phyloP scores from a whole-genome alignment of 1,140 invertebrate genomes.

The Leptestheria dahalacensis region DNA sequence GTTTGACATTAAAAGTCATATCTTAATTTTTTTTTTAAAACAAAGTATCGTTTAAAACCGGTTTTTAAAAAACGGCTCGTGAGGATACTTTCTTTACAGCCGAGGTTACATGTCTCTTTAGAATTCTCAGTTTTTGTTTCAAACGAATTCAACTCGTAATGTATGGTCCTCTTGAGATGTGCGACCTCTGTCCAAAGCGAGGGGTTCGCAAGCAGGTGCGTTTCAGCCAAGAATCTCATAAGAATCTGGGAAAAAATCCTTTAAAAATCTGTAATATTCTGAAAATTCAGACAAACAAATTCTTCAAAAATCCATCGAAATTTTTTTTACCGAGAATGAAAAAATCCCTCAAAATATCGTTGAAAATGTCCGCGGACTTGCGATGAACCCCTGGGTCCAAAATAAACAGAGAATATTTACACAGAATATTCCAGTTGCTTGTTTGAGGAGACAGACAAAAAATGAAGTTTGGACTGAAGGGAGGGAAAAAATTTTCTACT shows the following conservation, averaged over 20 bases:
- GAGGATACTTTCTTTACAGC: too few species aligned
- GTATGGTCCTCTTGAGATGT: not conserved
- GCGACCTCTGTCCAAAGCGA: not conserved
- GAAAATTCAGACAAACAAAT: not conserved
- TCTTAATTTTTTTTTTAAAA: too few species aligned
- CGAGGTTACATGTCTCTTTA: too few species aligned
- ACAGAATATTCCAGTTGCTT: not conserved
- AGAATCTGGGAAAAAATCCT: not conserved
- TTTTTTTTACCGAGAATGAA: not conserved
- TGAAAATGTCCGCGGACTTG: not conserved
- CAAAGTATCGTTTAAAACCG: too few species aligned
- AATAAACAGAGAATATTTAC: not conserved
- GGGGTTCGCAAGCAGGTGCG: not conserved
- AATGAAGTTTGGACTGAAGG: too few species aligned
- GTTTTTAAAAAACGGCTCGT: too few species aligned
- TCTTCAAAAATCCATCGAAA: not conserved
- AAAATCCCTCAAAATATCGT: not conserved
- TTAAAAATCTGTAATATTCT: not conserved
- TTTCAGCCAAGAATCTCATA: not conserved
- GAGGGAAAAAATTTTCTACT: too few species aligned
- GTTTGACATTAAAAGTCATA: too few species aligned
- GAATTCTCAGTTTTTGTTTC: too few species aligned
- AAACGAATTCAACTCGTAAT: too few species aligned
- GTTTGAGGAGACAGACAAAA: not conserved
- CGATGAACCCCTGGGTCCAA: not conserved